Evolutionary conservation across 1,140 invertebrate species (phyloP).

Genomic region (Drusus annulatus): DNA sequence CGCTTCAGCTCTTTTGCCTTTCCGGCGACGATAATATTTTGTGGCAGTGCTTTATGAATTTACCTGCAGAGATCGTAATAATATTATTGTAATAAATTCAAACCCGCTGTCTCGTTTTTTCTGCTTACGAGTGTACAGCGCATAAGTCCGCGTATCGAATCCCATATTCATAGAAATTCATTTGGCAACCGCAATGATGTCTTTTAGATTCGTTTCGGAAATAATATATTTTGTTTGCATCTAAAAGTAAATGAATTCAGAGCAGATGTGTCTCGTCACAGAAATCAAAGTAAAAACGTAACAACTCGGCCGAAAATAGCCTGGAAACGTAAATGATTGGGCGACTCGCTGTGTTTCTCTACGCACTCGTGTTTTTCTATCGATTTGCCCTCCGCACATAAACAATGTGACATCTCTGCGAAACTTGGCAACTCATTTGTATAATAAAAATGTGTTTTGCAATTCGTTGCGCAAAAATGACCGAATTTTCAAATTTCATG

Average conservation of each 20-base stretch:
- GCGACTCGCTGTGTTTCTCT: background rate
- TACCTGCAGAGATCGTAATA: no score
- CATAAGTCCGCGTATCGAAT: no score
- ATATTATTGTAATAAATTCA: no score
- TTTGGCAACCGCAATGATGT: background rate
- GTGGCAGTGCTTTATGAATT: no score
- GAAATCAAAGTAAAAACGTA: background rate
- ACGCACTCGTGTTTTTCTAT: background rate
- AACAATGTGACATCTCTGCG: constrained; percentile 13
- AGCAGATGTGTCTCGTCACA: constrained; percentile 8
- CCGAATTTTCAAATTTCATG: background rate
- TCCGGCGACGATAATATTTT: no score
- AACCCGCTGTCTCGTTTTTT: no score
- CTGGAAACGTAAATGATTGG: background rate
- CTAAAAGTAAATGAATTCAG: background rate
- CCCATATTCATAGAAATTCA: no score
- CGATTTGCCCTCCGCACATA: background rate
- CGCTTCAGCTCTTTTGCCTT: no score
- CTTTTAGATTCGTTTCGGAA: background rate
- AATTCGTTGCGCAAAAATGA: constrained; percentile 4
- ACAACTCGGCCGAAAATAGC: background rate
- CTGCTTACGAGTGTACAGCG: no score
- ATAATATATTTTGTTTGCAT: background rate
- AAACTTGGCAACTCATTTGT: constrained; percentile 6
- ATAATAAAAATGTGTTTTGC: background rate